Evolutionary conservation across 2,797 vertebrate genomes (phyloP), one percentile per base, ranked within the genome.

Genomic region (Falco biarmicus): DNA sequence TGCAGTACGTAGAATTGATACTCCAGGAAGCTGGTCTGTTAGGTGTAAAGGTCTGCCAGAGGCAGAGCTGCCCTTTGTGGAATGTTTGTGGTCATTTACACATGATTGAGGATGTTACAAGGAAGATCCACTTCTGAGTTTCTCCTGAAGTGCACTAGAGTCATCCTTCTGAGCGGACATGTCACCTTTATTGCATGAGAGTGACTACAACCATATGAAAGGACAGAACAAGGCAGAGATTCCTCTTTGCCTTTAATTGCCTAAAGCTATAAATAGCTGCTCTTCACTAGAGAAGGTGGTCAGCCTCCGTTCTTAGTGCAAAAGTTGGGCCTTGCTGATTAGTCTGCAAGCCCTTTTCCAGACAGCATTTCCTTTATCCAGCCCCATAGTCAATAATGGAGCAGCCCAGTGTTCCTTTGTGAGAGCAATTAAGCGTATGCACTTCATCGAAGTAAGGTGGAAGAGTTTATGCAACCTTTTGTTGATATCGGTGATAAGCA

Each of bases 301-400:
- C 29, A 6, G 15, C 79, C 5, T 92, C 12, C 11, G 16, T 59
- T 82, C 43, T 16, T 37, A 26, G 11, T 76, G 25, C 26, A 26
- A 47, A 47, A 50, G 3, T 2, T 47, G 7, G 2, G 9, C 28
- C 13, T 84, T 57, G 28, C 34, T 47, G 24, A 28, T 39, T 16
- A 47, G 18, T 39, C 18, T 51, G 16, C 31, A 41, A 48, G 31
- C 16, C 16, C 14, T 85, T 22, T 73, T 66, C 8, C 28, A 68
- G 59, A n/a, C n/a, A 45, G 11, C 0, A 1, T 56, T 86, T 85
- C 28, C 48, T 85, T 75, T 59, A 39, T 53, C n/a, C 18, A 37
- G 0, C 16, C 43, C 13, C 7, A 6, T 15, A 28, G 11, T n/a
- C 26, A 6, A 0, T 34, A 47, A 43, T 5, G 25, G 24, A 76